Conservation (phyloP, 2,797 vertebrate genomes). For the Euphonia xanthogaster region DNA sequence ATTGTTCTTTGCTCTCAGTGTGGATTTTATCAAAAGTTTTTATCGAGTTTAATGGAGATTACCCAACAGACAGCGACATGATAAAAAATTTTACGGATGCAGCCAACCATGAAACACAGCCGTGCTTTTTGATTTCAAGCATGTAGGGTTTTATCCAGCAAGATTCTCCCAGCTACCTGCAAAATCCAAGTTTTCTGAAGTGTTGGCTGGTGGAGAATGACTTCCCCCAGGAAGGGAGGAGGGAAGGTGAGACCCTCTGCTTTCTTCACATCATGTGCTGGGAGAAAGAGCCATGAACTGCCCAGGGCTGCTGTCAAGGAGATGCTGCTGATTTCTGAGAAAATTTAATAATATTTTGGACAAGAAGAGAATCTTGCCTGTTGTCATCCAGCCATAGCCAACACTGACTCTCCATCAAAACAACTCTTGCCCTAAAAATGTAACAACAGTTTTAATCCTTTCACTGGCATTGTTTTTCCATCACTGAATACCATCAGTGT, state of each 20-base stretch:
- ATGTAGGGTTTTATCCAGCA: background rate
- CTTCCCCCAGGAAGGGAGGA: background rate
- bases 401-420: background rate
- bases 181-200: background rate
- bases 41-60: background rate
- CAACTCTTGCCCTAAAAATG: background rate
- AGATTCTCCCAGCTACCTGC: background rate
- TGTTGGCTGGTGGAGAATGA: background rate
- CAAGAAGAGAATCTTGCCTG: background rate
- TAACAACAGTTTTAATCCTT: background rate
- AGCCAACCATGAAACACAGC: background rate
- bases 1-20: conserved; percentile 6
- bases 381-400: background rate
- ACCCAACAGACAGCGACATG: background rate
- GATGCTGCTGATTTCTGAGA: background rate
- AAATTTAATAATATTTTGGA: background rate
- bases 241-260: background rate
- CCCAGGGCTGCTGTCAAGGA: background rate
- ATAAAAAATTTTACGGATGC: background rate
- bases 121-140: background rate
- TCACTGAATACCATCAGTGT: background rate
- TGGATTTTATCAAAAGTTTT: conserved; percentile 34
- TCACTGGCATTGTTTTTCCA: background rate
- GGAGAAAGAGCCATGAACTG: background rate
- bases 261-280: background rate